These are phyloP conservation scores for Andrena marginata DNA, from an alignment of 2,888 invertebrate species.

Conservation along the genomic window DNA sequence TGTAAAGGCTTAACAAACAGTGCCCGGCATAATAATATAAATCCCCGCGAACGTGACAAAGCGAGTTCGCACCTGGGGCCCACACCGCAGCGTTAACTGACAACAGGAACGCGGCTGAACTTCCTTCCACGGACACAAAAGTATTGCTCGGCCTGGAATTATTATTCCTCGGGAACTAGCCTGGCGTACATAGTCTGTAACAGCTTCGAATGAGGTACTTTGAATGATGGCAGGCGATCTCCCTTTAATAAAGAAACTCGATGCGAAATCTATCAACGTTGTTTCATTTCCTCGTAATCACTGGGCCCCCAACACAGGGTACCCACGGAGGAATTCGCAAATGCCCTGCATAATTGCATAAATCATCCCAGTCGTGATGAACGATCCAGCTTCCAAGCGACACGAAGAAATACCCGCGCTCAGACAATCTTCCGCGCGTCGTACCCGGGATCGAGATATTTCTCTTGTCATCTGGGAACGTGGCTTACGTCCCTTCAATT, in stretches of 20 bases:
- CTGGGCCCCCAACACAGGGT: background rate
- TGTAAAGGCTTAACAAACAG: constrained; percentile 34
- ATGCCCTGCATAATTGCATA: constrained; percentile 46
- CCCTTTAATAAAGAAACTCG: too few species aligned
- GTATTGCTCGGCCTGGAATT: background rate
- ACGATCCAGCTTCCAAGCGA: constrained; percentile 40
- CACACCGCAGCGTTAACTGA: background rate
- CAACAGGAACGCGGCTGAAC: background rate
- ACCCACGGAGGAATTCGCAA: constrained; percentile 31
- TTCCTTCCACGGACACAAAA: background rate
- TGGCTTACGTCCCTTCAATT: background rate
- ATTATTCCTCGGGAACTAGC: background rate
- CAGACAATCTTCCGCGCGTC: constrained; percentile 40
- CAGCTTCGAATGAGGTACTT: background rate
- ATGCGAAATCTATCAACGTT: background rate
- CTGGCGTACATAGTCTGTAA: background rate
- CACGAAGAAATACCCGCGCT: constrained; percentile 47
- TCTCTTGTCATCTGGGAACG: background rate
- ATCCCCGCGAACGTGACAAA: constrained; percentile 29
- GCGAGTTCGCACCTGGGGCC: constrained; percentile 20
- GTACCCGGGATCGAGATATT: constrained; percentile 29
- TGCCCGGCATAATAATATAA: constrained; percentile 33
- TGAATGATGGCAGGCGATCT: background rate
- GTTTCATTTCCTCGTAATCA: constrained; percentile 3
- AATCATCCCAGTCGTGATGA: constrained; percentile 51